A percentile compares a stretch with the other conserved stretches of the same genome.
Evolutionary conservation across 1,140 invertebrate genomes (phyloP).

Genomic region (Yoshiicerus persimilis): DNA sequence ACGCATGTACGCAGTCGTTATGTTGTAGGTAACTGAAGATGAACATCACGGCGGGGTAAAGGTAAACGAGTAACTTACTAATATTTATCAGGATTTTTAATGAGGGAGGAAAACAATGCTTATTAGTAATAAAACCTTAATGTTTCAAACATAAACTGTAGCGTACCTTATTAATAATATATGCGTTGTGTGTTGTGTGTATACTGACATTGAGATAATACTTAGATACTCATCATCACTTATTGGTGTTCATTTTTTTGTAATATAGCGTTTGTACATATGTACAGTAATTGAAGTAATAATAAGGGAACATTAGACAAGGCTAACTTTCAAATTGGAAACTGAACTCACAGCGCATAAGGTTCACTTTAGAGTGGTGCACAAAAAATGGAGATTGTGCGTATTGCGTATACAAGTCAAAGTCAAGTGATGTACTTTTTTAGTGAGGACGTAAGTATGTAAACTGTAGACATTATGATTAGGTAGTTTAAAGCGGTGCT

Average conservation of each 20-base stretch:
- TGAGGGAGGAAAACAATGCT: background rate
- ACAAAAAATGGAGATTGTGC: too few relatives aligned
- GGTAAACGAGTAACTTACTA: background rate
- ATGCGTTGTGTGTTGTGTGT: background rate
- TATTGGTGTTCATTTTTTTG: background rate
- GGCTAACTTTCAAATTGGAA: background rate
- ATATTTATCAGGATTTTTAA: background rate
- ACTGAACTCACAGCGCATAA: background rate
- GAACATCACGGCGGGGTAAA: background rate
- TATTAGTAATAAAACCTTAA: background rate
- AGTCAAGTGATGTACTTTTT: too few relatives aligned
- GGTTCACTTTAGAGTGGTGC: background rate
- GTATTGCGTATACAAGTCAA: too few relatives aligned
- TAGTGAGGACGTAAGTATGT: too few relatives aligned
- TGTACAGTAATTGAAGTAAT: background rate
- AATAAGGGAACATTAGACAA: background rate
- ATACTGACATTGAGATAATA: background rate
- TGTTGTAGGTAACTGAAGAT: too few relatives aligned
- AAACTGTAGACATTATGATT: background rate
- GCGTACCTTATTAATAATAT: background rate
- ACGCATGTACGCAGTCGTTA: background rate
- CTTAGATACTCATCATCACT: background rate
- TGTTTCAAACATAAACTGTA: background rate
- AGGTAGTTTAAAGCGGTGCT: background rate
- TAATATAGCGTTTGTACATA: too few relatives aligned